A percentile compares a stretch with the other conserved stretches of the same genome.
Evolutionary conservation across 2,888 invertebrate species (phyloP).

Genomic region (Diaprepes abbreviatus): DNA sequence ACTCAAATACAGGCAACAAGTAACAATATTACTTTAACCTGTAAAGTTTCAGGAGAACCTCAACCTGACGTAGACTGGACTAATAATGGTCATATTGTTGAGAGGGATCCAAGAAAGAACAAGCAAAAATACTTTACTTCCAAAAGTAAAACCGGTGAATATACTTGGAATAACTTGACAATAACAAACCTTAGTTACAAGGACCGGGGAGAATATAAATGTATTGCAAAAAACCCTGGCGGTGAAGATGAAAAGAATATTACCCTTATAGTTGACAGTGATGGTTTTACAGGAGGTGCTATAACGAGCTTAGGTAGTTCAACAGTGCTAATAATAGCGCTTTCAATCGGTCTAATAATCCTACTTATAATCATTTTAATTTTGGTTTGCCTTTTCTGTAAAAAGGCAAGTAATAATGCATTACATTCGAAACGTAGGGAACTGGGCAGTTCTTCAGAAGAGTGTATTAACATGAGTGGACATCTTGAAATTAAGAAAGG

Average conservation of each 20-base stretch:
- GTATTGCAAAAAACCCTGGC: conserved; percentile 86
- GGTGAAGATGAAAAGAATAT: conserved; percentile 84
- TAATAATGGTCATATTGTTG: conserved; percentile 75
- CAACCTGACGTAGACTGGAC: conserved; percentile 83
- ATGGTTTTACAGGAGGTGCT: conserved; percentile 60
- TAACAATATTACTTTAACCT: conserved; percentile 80
- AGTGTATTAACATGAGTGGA: conserved; percentile 81
- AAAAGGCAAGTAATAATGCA: conserved; percentile 53
- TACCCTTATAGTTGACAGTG: conserved; percentile 69
- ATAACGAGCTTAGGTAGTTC: conserved; percentile 59
- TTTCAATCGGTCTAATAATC: conserved; percentile 67
- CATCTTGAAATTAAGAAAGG: conserved; percentile 89
- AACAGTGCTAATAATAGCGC: conserved; percentile 68
- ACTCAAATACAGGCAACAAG: conserved; percentile 74
- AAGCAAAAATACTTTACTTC: conserved; percentile 67
- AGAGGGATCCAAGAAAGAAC: conserved; percentile 68
- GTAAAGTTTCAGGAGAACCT: conserved; percentile 74
- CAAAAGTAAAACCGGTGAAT: conserved; percentile 56
- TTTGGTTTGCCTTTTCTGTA: conserved; percentile 65
- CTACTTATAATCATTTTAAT: conserved; percentile 70
- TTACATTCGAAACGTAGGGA: conserved; percentile 59
- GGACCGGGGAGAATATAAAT: conserved; percentile 73
- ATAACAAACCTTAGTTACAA: conserved; percentile 68
- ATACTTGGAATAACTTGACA: conserved; percentile 74
- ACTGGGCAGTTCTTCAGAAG: conserved; percentile 62